Evolutionary conservation across 1,140 invertebrate species (phyloP).

Genomic region (Batillaria attramentaria): DNA sequence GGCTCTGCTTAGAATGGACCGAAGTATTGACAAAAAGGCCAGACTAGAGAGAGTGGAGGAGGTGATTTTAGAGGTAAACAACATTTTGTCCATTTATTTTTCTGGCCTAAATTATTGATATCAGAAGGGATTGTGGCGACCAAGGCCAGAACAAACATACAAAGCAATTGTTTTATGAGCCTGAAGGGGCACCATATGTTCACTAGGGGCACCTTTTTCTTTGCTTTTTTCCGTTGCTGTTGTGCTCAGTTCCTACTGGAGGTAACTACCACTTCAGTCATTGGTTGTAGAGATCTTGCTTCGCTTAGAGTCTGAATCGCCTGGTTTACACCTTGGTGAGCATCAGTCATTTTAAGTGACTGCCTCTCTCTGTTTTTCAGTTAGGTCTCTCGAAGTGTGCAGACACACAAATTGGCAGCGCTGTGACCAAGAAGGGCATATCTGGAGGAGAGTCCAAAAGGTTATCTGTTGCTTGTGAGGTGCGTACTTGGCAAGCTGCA

Average conservation of each 20-base stretch:
- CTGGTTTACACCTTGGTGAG: background rate
- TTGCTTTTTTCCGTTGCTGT: background rate
- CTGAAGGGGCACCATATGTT: too few species aligned
- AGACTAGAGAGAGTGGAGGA: conserved; percentile 89
- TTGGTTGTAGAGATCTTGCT: background rate
- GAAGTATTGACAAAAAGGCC: conserved; percentile 81
- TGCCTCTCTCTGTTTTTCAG: conserved; percentile 71
- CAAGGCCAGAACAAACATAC: background rate
- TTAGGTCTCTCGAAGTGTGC: conserved; percentile 88
- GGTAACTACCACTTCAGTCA: background rate
- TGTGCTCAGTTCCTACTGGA: background rate
- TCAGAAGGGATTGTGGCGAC: background rate
- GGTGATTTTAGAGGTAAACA: conserved; percentile 86
- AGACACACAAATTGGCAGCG: conserved; percentile 79
- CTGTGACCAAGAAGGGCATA: conserved; percentile 85
- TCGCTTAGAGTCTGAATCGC: background rate
- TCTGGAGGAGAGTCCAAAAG: conserved; percentile 98
- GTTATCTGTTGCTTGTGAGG: conserved; percentile 93
- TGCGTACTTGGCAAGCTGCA: conserved; percentile 79
- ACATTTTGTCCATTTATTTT: background rate
- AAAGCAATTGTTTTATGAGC: background rate
- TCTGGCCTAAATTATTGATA: background rate
- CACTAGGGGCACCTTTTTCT: background rate
- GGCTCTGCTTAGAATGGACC: conserved; percentile 94
- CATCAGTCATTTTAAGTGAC: background rate